phyloP scores from a whole-genome alignment of 2,888 invertebrate species.

The Drosophila neoperkinsi region DNA sequence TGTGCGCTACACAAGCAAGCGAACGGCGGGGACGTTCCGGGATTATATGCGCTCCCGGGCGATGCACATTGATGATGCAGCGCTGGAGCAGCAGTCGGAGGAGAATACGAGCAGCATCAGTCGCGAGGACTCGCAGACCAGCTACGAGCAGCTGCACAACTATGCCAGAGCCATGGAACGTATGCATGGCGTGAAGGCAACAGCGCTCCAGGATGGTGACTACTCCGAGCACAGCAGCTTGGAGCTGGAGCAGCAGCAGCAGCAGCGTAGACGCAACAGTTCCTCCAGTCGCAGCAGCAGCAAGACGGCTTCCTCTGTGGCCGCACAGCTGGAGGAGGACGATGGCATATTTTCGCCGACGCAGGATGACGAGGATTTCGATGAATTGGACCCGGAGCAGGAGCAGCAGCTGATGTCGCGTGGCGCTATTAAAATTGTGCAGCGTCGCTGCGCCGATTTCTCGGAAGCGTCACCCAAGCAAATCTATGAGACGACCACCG shows the following conservation, averaged over 20 bases:
- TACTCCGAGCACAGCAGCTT: constrained; percentile 80
- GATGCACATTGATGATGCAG: constrained; percentile 83
- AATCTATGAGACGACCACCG: constrained; percentile 85
- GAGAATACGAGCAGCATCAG: constrained; percentile 83
- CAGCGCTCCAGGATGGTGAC: constrained; percentile 70
- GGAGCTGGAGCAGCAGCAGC: constrained; percentile 57
- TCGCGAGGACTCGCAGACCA: constrained; percentile 81
- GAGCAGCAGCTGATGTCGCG: constrained; percentile 56
- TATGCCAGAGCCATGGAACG: constrained; percentile 87
- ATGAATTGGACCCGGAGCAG: constrained; percentile 60
- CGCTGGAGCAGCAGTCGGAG: constrained; percentile 79
- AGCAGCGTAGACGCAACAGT: constrained; percentile 48
- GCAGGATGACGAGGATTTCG: constrained; percentile 78
- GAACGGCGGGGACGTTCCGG: constrained; percentile 84
- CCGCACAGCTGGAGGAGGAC: constrained; percentile 70
- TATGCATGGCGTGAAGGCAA: constrained; percentile 86
- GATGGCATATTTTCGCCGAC: constrained; percentile 80
- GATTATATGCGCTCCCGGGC: constrained; percentile 85
- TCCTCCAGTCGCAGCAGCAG: constrained; percentile 66
- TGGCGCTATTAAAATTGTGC: constrained; percentile 70
- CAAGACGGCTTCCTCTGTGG: constrained; percentile 52
- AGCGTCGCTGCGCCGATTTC: constrained; percentile 79
- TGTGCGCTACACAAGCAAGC: constrained; percentile 85
- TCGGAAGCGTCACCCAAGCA: constrained; percentile 83
- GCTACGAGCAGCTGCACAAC: constrained; percentile 83